Conservation (phyloP, 2,797 vertebrate genomes). For the Poecilia gillii region DNA sequence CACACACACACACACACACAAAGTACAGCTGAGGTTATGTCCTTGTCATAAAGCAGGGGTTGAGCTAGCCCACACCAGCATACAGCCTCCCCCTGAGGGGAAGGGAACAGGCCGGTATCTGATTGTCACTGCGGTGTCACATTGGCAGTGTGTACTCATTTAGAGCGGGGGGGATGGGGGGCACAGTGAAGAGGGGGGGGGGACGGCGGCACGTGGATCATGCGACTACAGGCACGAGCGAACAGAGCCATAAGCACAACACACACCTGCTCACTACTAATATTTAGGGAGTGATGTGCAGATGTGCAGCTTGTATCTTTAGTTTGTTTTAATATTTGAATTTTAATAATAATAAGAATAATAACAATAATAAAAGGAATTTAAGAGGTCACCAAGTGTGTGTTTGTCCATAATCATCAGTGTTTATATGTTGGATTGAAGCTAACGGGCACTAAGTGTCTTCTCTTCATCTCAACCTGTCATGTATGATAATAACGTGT, state of each 20-base stretch:
- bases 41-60: conserved; percentile 66
- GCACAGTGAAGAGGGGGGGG: too few species aligned
- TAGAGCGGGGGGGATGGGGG: conserved; percentile 3
- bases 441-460: conserved; percentile 29
- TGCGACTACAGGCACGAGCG: conserved; percentile 38
- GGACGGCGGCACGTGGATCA: conserved; percentile 46
- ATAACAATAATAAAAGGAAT: conserved; percentile 11
- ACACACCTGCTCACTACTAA: conserved; percentile 28
- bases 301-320: neutral
- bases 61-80: conserved; percentile 28
- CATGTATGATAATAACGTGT: conserved; percentile 20
- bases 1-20: conserved; percentile 12
- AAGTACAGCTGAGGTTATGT: conserved; percentile 50
- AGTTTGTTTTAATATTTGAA: conserved; percentile 3
- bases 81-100: conserved; percentile 40
- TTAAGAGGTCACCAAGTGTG: neutral
- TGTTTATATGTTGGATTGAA: conserved; percentile 22
- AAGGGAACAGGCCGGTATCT: conserved; percentile 57
- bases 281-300: conserved; percentile 24
- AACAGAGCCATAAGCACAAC: conserved; percentile 53
- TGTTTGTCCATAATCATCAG: conserved; percentile 20
- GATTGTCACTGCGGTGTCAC: conserved; percentile 71
- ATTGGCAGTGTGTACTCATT: conserved; percentile 58
- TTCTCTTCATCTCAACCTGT: conserved; percentile 26
- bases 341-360: conserved; percentile 3